Percentiles rank a stretch among this genome's conserved stretches.
These are phyloP conservation scores for Branchipolynoe longqiensis DNA, from an alignment of 2,888 invertebrate species.

Conservation along the genomic window DNA sequence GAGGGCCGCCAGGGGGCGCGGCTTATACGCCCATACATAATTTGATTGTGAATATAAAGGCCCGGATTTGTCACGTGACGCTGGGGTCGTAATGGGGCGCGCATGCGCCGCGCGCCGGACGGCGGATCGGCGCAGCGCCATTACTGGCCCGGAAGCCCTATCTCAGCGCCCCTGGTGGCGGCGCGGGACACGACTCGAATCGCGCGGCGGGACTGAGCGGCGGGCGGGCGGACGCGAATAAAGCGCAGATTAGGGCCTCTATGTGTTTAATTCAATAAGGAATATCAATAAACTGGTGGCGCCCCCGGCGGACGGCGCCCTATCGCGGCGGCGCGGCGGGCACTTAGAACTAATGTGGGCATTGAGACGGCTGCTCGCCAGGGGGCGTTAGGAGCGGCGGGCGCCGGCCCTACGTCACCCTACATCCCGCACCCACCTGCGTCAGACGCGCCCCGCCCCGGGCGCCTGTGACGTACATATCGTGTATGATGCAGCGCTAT, in stretches of 20 bases:
- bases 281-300: conserved; percentile 53
- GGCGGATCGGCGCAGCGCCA: conserved; percentile 1
- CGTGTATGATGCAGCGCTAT: background rate
- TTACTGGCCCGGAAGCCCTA: conserved; percentile 21
- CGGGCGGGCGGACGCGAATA: background rate
- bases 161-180: conserved; percentile 20
- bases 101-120: background rate
- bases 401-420: background rate
- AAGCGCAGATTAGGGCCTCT: conserved; percentile 32
- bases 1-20: background rate
- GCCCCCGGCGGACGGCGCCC: background rate
- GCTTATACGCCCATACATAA: conserved; percentile 48
- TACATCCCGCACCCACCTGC: too few species aligned
- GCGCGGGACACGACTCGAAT: conserved; percentile 1
- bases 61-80: conserved; percentile 10
- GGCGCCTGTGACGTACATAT: background rate
- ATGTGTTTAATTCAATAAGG: conserved; percentile 49
- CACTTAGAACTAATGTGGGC: conserved; percentile 40
- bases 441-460: background rate
- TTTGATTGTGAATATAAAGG: conserved; percentile 58
- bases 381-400: background rate
- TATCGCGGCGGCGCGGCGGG: conserved; percentile 26
- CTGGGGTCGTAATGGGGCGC: conserved; percentile 10
- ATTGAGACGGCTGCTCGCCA: background rate
- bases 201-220: background rate